Evolutionary conservation across 2,113 vertebrate species (phyloP).

Genomic region (Mustela nigripes): DNA sequence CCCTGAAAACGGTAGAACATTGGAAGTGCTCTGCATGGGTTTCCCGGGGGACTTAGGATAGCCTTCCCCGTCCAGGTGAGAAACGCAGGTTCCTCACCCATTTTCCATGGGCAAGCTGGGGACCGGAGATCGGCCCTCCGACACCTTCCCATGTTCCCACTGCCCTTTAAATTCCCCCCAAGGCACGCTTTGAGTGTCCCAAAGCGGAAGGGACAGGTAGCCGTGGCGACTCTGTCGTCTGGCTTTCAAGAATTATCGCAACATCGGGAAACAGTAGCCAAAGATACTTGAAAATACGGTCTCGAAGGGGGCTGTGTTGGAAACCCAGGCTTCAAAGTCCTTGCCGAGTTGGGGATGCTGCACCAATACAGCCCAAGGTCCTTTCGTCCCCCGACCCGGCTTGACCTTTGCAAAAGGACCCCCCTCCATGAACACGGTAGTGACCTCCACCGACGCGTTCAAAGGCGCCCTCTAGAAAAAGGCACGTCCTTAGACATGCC

Average conservation of each 20-base stretch:
- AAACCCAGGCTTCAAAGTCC: conserved; percentile 63
- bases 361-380: conserved; percentile 61
- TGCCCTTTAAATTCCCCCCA: neutral
- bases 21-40: conserved; percentile 36
- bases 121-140: neutral
- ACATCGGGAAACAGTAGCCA: conserved; percentile 79
- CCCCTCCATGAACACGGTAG: neutral
- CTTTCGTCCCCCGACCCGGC: conserved; percentile 50
- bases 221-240: conserved; percentile 59
- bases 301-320: conserved; percentile 66
- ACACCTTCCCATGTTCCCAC: neutral
- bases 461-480: conserved; percentile 50
- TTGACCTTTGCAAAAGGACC: neutral
- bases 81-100: neutral
- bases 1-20: neutral
- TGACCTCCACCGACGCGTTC: neutral
- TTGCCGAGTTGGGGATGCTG: neutral
- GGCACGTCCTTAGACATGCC: conserved; percentile 44
- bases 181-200: conserved; percentile 8
- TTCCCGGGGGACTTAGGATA: conserved; percentile 60
- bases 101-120: neutral
- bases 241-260: neutral
- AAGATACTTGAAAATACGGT: conserved; percentile 81
- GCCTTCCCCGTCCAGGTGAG: neutral
- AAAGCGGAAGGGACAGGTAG: conserved; percentile 30